Evolutionary conservation across 2,113 vertebrate genomes (phyloP).

Genomic region (Charina bottae): DNA sequence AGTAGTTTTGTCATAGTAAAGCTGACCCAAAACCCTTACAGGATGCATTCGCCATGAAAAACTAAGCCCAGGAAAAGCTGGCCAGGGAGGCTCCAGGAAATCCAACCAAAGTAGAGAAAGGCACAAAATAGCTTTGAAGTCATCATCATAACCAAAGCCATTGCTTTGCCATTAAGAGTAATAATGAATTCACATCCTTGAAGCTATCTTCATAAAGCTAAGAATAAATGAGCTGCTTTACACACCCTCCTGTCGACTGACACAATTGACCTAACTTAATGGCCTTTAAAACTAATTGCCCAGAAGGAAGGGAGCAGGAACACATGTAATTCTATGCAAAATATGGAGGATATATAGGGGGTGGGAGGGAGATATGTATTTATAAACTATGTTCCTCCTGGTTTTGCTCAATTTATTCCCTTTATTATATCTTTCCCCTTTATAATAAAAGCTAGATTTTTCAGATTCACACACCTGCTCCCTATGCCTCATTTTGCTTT

Average conservation of each 20-base stretch:
- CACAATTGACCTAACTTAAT: slow-evolving; percentile 66
- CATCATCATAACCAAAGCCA: slow-evolving; percentile 10
- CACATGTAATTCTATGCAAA: slow-evolving; percentile 57
- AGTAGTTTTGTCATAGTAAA: background rate
- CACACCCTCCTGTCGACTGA: slow-evolving; percentile 56
- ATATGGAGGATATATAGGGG: slow-evolving; percentile 33
- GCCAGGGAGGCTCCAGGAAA: slow-evolving; percentile 34
- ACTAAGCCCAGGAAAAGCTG: background rate
- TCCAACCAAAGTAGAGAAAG: slow-evolving; percentile 39
- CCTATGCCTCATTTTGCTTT: background rate
- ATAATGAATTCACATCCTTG: slow-evolving; percentile 64
- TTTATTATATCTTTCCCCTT: background rate
- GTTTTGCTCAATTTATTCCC: background rate
- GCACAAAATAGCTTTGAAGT: slow-evolving; percentile 45
- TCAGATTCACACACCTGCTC: background rate
- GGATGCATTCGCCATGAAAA: background rate
- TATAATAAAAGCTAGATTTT: background rate
- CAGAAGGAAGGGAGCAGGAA: slow-evolving; percentile 54
- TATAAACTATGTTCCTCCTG: background rate
- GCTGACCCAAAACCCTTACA: background rate
- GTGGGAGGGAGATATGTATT: background rate
- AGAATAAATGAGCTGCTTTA: slow-evolving; percentile 61
- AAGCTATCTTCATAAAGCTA: slow-evolving; percentile 57
- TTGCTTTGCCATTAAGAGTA: slow-evolving; percentile 41
- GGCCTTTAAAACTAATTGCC: slow-evolving; percentile 69